These are phyloP conservation scores for Notiomystis cincta DNA, from an alignment of 2,113 vertebrate species.

Conservation along the genomic window DNA sequence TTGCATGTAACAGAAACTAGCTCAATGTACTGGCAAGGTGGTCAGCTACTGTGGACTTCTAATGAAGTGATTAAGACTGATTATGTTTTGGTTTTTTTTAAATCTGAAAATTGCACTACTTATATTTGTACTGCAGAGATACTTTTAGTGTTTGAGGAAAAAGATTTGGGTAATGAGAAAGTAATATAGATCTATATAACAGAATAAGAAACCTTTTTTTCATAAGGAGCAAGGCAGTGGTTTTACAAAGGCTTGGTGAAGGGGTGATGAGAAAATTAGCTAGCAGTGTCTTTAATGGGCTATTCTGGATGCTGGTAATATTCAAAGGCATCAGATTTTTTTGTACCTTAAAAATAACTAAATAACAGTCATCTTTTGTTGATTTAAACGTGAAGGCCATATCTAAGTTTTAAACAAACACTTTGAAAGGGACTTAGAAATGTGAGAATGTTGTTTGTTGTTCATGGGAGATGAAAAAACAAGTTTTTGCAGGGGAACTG, in stretches of 20 bases:
- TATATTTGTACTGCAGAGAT: not conserved
- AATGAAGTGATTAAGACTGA: not conserved
- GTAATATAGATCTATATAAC: slow-evolving; percentile 46
- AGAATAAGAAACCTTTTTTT: slow-evolving; percentile 58
- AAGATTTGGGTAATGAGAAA: not conserved
- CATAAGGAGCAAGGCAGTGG: slow-evolving; percentile 72
- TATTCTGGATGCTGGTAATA: slow-evolving; percentile 83
- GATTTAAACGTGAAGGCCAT: slow-evolving; percentile 11
- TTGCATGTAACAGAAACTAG: not conserved
- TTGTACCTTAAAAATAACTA: not conserved
- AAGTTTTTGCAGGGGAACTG: not conserved
- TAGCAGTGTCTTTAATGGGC: slow-evolving; percentile 75
- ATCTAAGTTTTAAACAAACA: slow-evolving; percentile 10
- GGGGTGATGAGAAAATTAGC: not conserved
- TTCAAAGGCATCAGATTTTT: slow-evolving; percentile 78
- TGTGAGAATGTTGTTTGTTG: not conserved
- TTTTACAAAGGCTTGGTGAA: slow-evolving; percentile 65
- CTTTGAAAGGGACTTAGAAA: not conserved
- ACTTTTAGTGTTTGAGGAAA: not conserved
- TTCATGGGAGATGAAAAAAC: not conserved
- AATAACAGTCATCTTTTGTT: not conserved
- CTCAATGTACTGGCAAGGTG: not conserved
- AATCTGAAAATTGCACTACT: not conserved
- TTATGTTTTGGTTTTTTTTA: not conserved
- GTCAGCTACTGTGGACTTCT: not conserved